Conservation (phyloP, 1,140 invertebrate species). For the Agraylea sexmaculata region DNA sequence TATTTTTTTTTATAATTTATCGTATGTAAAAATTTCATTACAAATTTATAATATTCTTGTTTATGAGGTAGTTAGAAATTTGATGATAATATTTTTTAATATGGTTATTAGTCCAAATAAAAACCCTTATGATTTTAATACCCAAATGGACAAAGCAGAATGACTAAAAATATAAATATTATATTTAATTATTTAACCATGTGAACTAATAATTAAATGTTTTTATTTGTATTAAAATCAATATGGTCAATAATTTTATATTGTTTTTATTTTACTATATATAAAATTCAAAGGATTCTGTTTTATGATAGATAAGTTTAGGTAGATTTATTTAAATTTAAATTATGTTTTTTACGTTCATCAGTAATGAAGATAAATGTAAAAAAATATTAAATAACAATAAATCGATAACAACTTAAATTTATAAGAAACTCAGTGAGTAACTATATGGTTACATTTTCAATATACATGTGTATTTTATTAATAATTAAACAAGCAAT, state of each 20-base stretch:
- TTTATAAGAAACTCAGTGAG: neutral
- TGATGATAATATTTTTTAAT: neutral
- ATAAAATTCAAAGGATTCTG: neutral
- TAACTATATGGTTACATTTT: neutral
- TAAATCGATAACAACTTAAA: neutral
- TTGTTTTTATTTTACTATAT: neutral
- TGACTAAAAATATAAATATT: neutral
- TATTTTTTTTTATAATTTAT: conserved; percentile 1
- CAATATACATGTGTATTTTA: neutral
- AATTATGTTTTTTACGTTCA: neutral
- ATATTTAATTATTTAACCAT: neutral
- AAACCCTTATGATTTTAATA: neutral
- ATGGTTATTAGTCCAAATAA: neutral
- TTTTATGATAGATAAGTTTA: neutral
- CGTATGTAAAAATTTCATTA: too few species aligned
- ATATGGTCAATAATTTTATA: neutral
- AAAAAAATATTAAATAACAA: neutral
- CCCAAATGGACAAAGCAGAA: neutral
- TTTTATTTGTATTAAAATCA: too few species aligned
- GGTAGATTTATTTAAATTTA: neutral
- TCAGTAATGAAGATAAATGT: neutral
- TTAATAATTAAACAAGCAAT: neutral
- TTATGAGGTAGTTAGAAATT: neutral
- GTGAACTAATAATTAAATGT: neutral
- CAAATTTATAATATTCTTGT: neutral